phyloP scores from a whole-genome alignment of 2,888 invertebrate species.

The Drosophila histrio region DNA sequence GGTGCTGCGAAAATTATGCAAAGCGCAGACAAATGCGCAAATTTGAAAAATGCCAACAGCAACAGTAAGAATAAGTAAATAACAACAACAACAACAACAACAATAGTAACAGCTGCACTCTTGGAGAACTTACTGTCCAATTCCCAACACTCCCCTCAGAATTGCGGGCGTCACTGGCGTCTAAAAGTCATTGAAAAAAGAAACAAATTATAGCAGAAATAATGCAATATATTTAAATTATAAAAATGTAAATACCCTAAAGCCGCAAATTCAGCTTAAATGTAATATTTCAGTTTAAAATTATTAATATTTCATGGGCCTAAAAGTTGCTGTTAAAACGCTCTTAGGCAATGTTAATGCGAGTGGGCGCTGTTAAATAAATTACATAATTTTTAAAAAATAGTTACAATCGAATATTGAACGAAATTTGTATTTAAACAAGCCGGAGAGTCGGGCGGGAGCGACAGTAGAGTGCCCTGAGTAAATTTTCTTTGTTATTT shows the following conservation, averaged over 20 bases:
- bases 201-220: constrained; percentile 16
- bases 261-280: constrained; percentile 4
- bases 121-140: not conserved
- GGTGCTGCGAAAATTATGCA: constrained; percentile 66
- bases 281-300: not conserved
- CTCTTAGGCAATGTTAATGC: not conserved
- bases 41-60: constrained; percentile 75
- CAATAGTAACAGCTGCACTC: constrained; percentile 46
- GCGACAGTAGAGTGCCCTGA: too few species aligned
- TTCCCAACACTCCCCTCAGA: not conserved
- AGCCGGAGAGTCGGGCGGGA: too few species aligned
- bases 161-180: constrained; percentile 43
- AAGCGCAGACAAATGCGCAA: constrained; percentile 74
- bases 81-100: constrained; percentile 25
- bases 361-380: not conserved
- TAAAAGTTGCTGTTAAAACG: not conserved
- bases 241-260: constrained; percentile 1
- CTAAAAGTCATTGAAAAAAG: constrained; percentile 33
- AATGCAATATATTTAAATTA: not conserved
- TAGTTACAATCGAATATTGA: not conserved
- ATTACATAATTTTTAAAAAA: not conserved
- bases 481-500: too few species aligned
- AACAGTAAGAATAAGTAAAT: constrained; percentile 25
- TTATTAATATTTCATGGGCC: not conserved
- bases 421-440: too few species aligned